A percentile compares a stretch with the other conserved stretches of the same genome.
Conservation (phyloP, 64 coral and sea anemone genomes). For the Stylophora pistillata region DNA sequence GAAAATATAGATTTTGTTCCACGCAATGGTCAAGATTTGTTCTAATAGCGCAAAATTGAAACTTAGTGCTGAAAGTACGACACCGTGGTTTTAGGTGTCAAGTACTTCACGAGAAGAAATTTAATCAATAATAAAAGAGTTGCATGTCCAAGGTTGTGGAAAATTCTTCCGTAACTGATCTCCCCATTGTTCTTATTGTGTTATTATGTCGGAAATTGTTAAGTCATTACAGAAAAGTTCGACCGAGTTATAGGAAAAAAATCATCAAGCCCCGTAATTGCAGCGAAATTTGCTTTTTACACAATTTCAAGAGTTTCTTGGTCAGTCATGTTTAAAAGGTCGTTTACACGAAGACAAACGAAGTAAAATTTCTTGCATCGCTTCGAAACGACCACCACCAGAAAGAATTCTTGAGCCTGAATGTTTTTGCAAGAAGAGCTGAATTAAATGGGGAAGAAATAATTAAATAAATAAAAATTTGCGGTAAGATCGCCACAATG, state of each 20-base stretch:
- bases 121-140: conserved; percentile 37
- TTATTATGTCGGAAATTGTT: conserved; percentile 39
- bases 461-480: neutral
- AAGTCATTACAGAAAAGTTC: conserved; percentile 2
- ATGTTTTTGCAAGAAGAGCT: no score
- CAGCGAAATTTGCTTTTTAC: conserved; percentile 4
- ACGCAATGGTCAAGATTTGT: neutral
- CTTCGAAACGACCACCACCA: neutral
- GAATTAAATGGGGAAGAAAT: no score
- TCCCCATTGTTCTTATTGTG: conserved; percentile 16
- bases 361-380: neutral
- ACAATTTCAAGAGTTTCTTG: neutral
- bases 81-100: neutral
- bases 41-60: neutral
- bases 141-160: conserved; percentile 7
- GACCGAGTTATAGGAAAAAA: neutral
- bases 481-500: neutral
- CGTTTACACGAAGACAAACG: neutral
- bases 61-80: neutral
- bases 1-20: conserved; percentile 44
- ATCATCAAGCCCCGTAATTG: neutral
- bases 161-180: conserved; percentile 33
- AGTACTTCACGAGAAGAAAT: neutral
- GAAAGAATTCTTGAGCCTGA: no score
- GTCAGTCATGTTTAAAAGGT: neutral